These are phyloP conservation scores for Tineola bisselliella DNA, from an alignment of 2,888 invertebrate species.

Conservation along the genomic window DNA sequence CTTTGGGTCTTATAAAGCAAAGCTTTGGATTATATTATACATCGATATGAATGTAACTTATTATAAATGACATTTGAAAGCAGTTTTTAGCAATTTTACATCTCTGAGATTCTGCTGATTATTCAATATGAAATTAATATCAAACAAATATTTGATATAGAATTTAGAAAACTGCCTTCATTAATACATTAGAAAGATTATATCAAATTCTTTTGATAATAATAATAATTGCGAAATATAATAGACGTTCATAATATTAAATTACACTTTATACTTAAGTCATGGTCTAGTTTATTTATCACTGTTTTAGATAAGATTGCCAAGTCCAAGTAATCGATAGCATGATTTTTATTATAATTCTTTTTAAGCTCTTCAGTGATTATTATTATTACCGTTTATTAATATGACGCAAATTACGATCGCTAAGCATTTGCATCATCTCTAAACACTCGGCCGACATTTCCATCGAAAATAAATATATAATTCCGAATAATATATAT, in stretches of 20 bases:
- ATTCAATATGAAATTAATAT: background rate
- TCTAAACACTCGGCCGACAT: background rate
- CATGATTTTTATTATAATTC: background rate
- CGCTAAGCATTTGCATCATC: background rate
- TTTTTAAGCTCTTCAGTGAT: slow-evolving; percentile 5
- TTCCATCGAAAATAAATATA: background rate
- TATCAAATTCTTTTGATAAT: background rate
- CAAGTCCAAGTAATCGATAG: background rate
- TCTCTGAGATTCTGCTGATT: slow-evolving; percentile 1
- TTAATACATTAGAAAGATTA: background rate
- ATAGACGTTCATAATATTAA: background rate
- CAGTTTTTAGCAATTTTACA: background rate
- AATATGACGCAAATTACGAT: background rate
- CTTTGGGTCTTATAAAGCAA: slow-evolving; percentile 61
- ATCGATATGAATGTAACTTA: background rate
- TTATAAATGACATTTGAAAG: background rate
- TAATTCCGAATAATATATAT: background rate
- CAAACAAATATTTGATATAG: background rate
- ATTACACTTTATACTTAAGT: background rate
- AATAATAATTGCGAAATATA: background rate
- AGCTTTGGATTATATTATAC: slow-evolving; percentile 48
- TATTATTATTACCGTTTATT: background rate
- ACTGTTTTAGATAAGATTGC: slow-evolving; percentile 1
- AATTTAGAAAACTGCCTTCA: background rate
- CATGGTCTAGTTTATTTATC: slow-evolving; percentile 3